Percentiles rank a stretch among this genome's conserved stretches.
Evolutionary conservation across 2,888 invertebrate species (phyloP).

Genomic region (Euclidia mi): DNA sequence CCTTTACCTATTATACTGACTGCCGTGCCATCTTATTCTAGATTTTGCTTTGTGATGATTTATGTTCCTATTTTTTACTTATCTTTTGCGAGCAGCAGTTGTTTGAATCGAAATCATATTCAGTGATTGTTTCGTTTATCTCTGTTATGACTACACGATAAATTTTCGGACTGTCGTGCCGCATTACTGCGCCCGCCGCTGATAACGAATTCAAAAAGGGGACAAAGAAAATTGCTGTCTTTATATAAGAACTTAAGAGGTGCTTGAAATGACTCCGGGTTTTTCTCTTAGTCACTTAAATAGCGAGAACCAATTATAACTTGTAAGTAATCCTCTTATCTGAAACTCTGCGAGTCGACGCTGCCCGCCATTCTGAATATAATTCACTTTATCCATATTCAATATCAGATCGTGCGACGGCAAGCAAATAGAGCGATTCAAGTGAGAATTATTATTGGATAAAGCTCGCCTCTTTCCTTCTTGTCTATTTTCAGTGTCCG

Average conservation of each 20-base stretch:
- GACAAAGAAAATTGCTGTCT: slow-evolving; percentile 65
- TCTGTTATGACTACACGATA: slow-evolving; percentile 31
- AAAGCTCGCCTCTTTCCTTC: slow-evolving; percentile 82
- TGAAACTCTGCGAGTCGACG: slow-evolving; percentile 80
- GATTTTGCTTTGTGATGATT: background rate
- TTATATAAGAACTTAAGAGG: slow-evolving; percentile 72
- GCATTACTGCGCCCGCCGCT: slow-evolving; percentile 35
- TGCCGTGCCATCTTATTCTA: too few species aligned
- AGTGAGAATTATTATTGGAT: slow-evolving; percentile 89
- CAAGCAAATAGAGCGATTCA: slow-evolving; percentile 87
- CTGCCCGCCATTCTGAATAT: slow-evolving; percentile 82
- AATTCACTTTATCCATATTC: slow-evolving; percentile 89
- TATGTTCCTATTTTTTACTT: background rate
- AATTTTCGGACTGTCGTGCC: slow-evolving; percentile 26
- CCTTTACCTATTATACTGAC: too few species aligned
- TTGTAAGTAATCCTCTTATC: slow-evolving; percentile 88
- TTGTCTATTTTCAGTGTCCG: slow-evolving; percentile 84
- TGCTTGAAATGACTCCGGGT: slow-evolving; percentile 72
- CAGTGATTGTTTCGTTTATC: slow-evolving; percentile 34
- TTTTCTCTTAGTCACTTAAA: slow-evolving; percentile 81
- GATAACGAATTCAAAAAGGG: slow-evolving; percentile 46
- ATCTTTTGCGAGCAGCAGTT: background rate
- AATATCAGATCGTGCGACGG: slow-evolving; percentile 88
- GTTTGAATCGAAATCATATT: slow-evolving; percentile 8
- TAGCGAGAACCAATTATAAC: slow-evolving; percentile 87